These are phyloP conservation scores for Okapia johnstoni DNA, from an alignment of 2,113 vertebrate genomes.

Conservation along the genomic window DNA sequence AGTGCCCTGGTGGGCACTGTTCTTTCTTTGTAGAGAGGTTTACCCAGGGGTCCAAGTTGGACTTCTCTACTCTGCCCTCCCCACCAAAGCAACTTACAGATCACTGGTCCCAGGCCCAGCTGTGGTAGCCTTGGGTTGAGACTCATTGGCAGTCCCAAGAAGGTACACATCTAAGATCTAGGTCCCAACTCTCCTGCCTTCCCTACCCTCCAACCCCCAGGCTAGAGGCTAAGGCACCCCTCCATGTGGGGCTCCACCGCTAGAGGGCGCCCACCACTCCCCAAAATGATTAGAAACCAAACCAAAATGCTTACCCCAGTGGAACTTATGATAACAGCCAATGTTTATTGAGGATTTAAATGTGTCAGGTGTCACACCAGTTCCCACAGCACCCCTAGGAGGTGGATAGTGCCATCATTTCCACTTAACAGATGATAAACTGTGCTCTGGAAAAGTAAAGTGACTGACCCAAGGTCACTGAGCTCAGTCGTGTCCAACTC, in stretches of 20 bases:
- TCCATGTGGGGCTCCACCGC: conserved; percentile 56
- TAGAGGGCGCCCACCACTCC: conserved; percentile 64
- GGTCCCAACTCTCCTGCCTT: not conserved
- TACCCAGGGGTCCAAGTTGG: not conserved
- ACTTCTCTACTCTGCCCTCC: not conserved
- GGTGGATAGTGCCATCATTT: not conserved
- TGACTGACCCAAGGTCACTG: conserved; percentile 18
- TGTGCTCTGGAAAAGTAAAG: not conserved
- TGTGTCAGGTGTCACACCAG: not conserved
- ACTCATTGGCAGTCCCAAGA: not conserved
- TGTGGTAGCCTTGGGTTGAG: not conserved
- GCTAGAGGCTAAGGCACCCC: not conserved
- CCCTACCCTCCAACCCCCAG: not conserved
- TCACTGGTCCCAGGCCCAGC: not conserved
- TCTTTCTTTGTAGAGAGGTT: not conserved
- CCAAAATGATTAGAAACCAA: conserved; percentile 40
- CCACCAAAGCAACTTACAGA: not conserved
- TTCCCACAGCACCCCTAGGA: not conserved
- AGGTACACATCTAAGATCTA: not conserved
- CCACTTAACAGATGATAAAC: not conserved
- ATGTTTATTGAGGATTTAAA: not conserved
- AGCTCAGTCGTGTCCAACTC: not conserved
- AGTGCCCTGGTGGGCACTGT: rapidly evolving
- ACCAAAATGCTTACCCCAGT: not conserved
- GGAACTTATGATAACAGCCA: not conserved